Conservation (phyloP, 2,113 vertebrate species). For the Eulemur macaco region DNA sequence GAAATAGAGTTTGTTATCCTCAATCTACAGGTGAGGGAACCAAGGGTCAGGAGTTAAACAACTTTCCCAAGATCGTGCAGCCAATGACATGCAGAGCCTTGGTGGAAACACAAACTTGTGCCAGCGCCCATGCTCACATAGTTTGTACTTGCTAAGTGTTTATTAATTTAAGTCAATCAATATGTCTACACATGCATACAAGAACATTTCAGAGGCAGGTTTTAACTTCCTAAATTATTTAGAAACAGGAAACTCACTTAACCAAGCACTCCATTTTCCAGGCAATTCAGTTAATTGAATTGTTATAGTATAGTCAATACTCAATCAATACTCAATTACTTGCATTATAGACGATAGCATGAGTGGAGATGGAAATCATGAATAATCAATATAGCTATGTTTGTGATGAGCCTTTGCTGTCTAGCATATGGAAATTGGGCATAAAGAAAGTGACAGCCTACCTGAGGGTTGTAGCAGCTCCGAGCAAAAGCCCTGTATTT, state of each 20-base stretch:
- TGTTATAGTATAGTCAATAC: neutral
- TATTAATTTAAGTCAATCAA: neutral
- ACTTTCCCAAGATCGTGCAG: neutral
- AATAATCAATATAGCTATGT: neutral
- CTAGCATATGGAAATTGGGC: neutral
- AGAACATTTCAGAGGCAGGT: neutral
- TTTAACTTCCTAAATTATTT: conserved; percentile 41
- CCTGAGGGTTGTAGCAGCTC: neutral
- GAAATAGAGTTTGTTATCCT: neutral
- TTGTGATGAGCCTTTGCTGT: neutral
- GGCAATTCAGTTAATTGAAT: conserved; percentile 16
- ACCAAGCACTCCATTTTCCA: neutral
- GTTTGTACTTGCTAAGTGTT: neutral
- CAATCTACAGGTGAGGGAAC: neutral
- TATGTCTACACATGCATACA: neutral
- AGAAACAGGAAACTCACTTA: conserved; percentile 26
- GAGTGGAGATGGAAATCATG: neutral
- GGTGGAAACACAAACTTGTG: neutral
- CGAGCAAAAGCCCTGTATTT: neutral
- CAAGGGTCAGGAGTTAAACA: neutral
- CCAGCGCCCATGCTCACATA: neutral
- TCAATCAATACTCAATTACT: neutral
- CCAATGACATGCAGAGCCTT: neutral
- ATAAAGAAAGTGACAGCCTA: neutral
- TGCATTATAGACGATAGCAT: neutral